These are phyloP conservation scores for Pelvicachromis taeniatus DNA, from an alignment of 2,113 vertebrate species.

Conservation along the genomic window DNA sequence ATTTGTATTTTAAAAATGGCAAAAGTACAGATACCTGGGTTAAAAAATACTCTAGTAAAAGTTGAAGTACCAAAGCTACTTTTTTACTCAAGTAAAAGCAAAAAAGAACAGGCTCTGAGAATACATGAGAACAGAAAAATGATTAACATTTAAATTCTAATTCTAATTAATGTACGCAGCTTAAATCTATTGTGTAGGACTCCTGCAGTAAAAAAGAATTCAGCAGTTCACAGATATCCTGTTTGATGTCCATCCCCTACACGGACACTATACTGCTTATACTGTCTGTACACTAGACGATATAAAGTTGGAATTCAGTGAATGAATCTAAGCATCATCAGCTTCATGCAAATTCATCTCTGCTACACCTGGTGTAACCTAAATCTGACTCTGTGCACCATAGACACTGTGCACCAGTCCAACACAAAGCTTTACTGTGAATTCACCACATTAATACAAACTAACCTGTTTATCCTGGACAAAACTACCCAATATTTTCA, in stretches of 20 bases:
- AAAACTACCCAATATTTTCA: background rate
- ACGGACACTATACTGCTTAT: background rate
- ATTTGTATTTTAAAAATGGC: background rate
- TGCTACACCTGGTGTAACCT: background rate
- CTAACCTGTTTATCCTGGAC: background rate
- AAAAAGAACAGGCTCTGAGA: background rate
- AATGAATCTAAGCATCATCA: too few species aligned
- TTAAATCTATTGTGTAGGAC: background rate
- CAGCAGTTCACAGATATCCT: background rate
- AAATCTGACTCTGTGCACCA: background rate
- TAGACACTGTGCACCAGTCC: background rate
- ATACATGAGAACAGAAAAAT: background rate
- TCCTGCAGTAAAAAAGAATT: background rate
- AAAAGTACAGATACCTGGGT: background rate
- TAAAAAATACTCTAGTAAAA: background rate
- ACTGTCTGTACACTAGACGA: too few species aligned
- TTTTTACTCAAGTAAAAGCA: background rate
- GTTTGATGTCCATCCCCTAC: background rate
- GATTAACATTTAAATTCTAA: background rate
- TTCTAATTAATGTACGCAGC: background rate
- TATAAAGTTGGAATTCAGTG: too few species aligned
- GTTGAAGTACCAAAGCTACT: background rate
- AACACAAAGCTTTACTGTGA: too few species aligned
- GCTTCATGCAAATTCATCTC: too few species aligned
- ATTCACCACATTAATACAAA: background rate